Base-by-base conservation (phyloP, 2,888 invertebrate genomes). In the Xylocampa areola region DNA sequence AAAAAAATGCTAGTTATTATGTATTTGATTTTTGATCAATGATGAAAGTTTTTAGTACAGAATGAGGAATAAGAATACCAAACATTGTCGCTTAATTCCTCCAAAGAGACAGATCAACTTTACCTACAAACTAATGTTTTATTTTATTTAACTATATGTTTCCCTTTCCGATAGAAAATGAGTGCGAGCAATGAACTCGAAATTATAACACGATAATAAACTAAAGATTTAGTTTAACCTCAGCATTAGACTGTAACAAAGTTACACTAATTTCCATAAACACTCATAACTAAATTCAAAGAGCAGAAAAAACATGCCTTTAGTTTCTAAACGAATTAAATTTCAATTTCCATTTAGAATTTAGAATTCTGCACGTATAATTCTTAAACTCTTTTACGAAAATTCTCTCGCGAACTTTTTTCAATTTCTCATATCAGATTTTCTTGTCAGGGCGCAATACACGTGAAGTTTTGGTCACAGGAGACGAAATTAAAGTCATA, bases 401-500 rank as follows among this genome's bases (percentile, higher is more conserved):
- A 63, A 35, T 47, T 44, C 17, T 40, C 50, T 21, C 27, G 29
- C 8, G 14, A 70, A 59, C 54, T 65, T 73, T 77, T 69, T 73
- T 62, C 68, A 73, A 80, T 77, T 77, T 79, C 63, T 73, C 71
- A 75, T 73, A 75, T 68, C 72, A 71, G 69, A 77, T 78, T 79
- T 77, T 61, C 69, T 63, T 73, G 68, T 73, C 74, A 68, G 52
- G 49, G 45, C 60, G 67, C 61, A 70, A 69, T 70, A 68, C 67
- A 73, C 60, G 67, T 68, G 58, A 67, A 78, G 70, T 77, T 77
- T 71, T 58, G 69, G 69, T 72, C 77, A 74, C 79, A 65, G 70
- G 81, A 77, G 81, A 79, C 78, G 60, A 77, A 80, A 83, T 82
- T 78, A 81, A 80, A 80, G 64, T 79, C 76, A 77, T 79, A 82